Conservation (phyloP, 2,888 invertebrate species). For the Tetramorium bicarinatum region DNA sequence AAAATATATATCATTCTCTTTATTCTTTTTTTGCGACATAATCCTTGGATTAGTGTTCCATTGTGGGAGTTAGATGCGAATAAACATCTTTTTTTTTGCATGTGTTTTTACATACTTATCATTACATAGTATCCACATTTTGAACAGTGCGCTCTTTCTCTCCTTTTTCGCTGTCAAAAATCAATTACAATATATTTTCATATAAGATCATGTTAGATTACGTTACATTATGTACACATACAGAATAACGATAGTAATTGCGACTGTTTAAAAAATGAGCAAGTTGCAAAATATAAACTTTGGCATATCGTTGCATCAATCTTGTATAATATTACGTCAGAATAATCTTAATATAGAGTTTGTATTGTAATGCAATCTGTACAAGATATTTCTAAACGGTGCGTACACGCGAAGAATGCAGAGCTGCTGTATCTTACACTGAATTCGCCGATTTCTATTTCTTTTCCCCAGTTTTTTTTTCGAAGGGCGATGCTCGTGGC, state of each 20-base stretch:
- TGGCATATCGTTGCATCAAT: slow-evolving; percentile 74
- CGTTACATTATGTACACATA: slow-evolving; percentile 78
- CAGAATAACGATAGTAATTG: slow-evolving; percentile 64
- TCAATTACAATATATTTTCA: slow-evolving; percentile 68
- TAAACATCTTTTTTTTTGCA: slow-evolving; percentile 70
- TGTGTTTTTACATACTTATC: slow-evolving; percentile 75
- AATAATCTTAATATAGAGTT: slow-evolving; percentile 64
- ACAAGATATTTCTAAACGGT: slow-evolving; percentile 67
- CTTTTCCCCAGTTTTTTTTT: neutral
- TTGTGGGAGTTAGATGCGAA: slow-evolving; percentile 73
- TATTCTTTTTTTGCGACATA: slow-evolving; percentile 80
- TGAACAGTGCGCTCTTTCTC: slow-evolving; percentile 73
- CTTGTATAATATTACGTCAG: slow-evolving; percentile 66
- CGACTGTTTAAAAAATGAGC: slow-evolving; percentile 66
- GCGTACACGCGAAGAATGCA: slow-evolving; percentile 31
- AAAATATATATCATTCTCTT: slow-evolving; percentile 84
- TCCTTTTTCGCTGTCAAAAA: slow-evolving; percentile 67
- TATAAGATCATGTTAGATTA: slow-evolving; percentile 74
- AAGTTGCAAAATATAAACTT: slow-evolving; percentile 73
- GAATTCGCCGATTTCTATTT: neutral
- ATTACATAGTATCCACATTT: slow-evolving; percentile 70
- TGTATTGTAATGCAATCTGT: slow-evolving; percentile 62
- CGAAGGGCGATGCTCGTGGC: neutral
- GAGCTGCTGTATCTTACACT: slow-evolving; percentile 8
- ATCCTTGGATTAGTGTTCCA: slow-evolving; percentile 78